Conservation (phyloP, 2,888 invertebrate species). For the Ochlodes sylvanus region DNA sequence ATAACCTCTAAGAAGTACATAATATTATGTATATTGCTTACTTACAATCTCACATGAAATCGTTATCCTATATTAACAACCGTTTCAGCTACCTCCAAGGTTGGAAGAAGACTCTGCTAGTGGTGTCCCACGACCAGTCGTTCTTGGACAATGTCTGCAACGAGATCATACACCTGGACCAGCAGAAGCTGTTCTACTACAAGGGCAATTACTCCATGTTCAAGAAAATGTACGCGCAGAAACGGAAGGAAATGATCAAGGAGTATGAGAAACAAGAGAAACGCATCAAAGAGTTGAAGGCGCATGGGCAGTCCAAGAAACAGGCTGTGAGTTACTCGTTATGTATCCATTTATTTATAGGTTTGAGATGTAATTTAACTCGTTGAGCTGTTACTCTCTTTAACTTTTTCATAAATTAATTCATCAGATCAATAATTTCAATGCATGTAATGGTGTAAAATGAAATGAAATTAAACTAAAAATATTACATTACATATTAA, state of each 20-base stretch:
- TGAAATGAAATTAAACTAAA: too few species aligned
- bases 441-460: too few species aligned
- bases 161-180: constrained; percentile 98
- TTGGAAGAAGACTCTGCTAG: constrained; percentile 99
- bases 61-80: neutral
- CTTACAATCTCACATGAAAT: neutral
- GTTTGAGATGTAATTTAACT: too few species aligned
- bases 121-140: constrained; percentile 99
- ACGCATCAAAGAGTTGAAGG: constrained; percentile 96
- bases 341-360: too few species aligned
- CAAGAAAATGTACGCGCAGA: constrained; percentile 99
- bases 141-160: constrained; percentile 99
- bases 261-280: constrained; percentile 99
- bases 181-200: constrained; percentile 97
- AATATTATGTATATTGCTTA: too few species aligned
- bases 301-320: constrained; percentile 97
- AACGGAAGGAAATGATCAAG: constrained; percentile 97
- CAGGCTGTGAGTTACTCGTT: constrained; percentile 87
- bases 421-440: too few species aligned
- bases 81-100: constrained; percentile 94
- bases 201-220: constrained; percentile 99
- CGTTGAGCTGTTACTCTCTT: too few species aligned
- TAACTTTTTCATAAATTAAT: too few species aligned
- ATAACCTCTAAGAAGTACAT: too few species aligned
- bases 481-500: too few species aligned